phyloP scores from a whole-genome alignment of 2,888 invertebrate species.

The Yponomeuta evonymella region DNA sequence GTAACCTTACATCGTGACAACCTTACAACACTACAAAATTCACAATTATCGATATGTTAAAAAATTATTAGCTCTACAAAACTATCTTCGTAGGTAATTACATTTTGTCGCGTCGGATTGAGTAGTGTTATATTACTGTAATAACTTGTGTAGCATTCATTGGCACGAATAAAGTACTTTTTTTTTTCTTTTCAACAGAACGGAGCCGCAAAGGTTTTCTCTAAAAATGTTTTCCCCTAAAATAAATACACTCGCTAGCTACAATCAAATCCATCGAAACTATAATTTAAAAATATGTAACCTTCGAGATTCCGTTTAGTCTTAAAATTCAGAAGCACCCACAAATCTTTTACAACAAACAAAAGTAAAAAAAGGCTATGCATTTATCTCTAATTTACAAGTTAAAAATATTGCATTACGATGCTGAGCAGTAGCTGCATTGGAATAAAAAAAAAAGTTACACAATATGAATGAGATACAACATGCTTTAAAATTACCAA shows the following conservation, averaged over 20 bases:
- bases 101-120: background rate
- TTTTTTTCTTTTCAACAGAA: constrained; percentile 30
- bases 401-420: background rate
- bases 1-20: constrained; percentile 42
- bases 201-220: constrained; percentile 43
- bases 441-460: background rate
- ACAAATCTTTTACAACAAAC: constrained; percentile 25
- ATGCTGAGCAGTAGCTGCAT: background rate
- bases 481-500: constrained; percentile 32
- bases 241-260: constrained; percentile 55
- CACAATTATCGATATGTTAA: constrained; percentile 52
- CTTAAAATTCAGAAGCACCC: constrained; percentile 54
- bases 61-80: constrained; percentile 22
- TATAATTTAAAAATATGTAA: constrained; percentile 39
- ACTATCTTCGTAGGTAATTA: background rate
- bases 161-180: constrained; percentile 60
- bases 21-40: constrained; percentile 44
- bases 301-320: constrained; percentile 46
- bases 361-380: background rate
- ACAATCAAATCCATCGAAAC: constrained; percentile 63
- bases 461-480: background rate
- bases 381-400: background rate
- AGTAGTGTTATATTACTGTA: constrained; percentile 25
- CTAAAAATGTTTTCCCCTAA: constrained; percentile 28
- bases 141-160: background rate